A percentile compares a stretch with the other conserved stretches of the same genome.
phyloP scores from a whole-genome alignment of 2,888 invertebrate species.

The Microctonus hyperodae region DNA sequence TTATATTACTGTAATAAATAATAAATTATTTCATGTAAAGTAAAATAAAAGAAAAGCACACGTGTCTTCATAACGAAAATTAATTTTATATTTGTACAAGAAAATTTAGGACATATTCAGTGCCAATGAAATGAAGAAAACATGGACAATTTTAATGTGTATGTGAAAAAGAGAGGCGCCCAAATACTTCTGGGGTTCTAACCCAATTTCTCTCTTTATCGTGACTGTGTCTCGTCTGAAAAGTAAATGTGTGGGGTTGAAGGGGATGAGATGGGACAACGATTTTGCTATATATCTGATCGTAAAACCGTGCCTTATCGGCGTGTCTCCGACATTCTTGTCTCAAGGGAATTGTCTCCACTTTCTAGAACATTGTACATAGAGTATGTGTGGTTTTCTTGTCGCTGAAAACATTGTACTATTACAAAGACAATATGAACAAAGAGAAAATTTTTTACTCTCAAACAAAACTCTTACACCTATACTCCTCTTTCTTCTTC shows the following conservation, averaged over 20 bases:
- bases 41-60: neutral
- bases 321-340: slow-evolving; percentile 22
- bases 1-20: too few species aligned
- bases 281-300: slow-evolving; percentile 36
- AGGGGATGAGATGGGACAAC: neutral
- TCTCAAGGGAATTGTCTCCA: neutral
- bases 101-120: slow-evolving; percentile 14
- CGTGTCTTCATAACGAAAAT: neutral
- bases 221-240: neutral
- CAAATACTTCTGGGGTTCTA: slow-evolving; percentile 23
- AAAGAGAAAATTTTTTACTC: neutral
- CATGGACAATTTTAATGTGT: slow-evolving; percentile 14
- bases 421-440: neutral
- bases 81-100: slow-evolving; percentile 5
- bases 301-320: slow-evolving; percentile 43
- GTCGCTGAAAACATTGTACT: neutral
- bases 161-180: neutral
- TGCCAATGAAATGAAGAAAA: neutral
- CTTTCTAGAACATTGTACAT: neutral
- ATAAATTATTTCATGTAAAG: neutral
- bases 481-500: neutral
- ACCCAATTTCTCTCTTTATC: slow-evolving; percentile 32
- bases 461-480: slow-evolving; percentile 1
- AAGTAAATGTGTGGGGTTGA: slow-evolving; percentile 2
- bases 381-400: neutral